Percentiles rank a stretch among this genome's conserved stretches.
phyloP scores from a whole-genome alignment of 2,797 vertebrate genomes.

The Gymnothorax javanicus region DNA sequence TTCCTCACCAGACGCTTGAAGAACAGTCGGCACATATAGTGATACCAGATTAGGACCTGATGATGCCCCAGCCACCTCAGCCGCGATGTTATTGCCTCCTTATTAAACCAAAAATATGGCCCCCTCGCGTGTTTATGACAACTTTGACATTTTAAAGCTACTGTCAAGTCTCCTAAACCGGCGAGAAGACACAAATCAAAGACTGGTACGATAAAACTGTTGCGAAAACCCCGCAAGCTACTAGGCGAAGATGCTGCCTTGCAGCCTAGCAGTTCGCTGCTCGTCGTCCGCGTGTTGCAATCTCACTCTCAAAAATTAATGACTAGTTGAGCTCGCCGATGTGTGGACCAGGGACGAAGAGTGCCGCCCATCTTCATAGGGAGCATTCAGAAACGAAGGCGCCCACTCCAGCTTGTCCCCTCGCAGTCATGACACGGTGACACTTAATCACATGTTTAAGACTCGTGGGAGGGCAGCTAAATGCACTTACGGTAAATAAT shows the following conservation, averaged over 20 bases:
- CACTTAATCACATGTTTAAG: slow-evolving; percentile 45
- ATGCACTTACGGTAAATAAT: neutral
- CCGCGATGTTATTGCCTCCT: slow-evolving; percentile 42
- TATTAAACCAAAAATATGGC: slow-evolving; percentile 44
- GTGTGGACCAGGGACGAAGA: slow-evolving; percentile 40
- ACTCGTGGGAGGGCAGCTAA: neutral
- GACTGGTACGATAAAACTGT: slow-evolving; percentile 20
- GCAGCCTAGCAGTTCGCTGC: too few species aligned
- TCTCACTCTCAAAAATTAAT: slow-evolving; percentile 53
- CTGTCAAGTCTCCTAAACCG: slow-evolving; percentile 45
- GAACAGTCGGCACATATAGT: slow-evolving; percentile 16
- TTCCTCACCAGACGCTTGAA: neutral
- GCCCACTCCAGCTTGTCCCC: slow-evolving; percentile 41
- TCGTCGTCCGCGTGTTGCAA: slow-evolving; percentile 32
- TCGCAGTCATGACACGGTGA: slow-evolving; percentile 40
- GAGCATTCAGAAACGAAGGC: slow-evolving; percentile 40
- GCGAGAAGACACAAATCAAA: slow-evolving; percentile 1
- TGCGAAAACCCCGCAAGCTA: neutral
- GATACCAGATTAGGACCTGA: slow-evolving; percentile 25
- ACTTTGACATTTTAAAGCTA: slow-evolving; percentile 51
- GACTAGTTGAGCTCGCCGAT: slow-evolving; percentile 27
- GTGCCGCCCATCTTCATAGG: slow-evolving; percentile 41
- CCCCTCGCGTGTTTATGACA: slow-evolving; percentile 46
- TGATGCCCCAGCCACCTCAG: slow-evolving; percentile 34
- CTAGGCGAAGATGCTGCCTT: neutral